Percentiles rank a stretch among this genome's conserved stretches.
Conservation (phyloP, 2,888 invertebrate genomes). For the Dysmachus trigonus region DNA sequence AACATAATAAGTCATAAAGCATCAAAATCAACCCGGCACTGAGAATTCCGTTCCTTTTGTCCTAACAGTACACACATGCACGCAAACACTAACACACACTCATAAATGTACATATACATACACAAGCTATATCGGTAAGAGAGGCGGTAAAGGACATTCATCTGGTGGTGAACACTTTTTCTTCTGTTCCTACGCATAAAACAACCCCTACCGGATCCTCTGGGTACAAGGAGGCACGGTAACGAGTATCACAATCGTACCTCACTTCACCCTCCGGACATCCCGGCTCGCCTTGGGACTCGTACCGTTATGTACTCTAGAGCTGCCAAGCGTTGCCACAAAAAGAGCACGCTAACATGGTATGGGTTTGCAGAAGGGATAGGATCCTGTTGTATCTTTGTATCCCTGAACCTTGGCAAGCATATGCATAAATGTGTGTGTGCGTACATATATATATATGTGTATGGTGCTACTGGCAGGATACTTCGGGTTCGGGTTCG, state of each 20-base stretch:
- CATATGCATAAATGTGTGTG: neutral
- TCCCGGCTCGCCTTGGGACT: neutral
- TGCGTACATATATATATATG: neutral
- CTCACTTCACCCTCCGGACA: conserved; percentile 22
- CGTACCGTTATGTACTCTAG: neutral
- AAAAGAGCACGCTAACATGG: conserved; percentile 18
- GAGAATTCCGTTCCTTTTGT: conserved; percentile 41
- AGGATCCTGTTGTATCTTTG: neutral
- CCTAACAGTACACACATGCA: neutral
- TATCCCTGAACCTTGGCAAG: neutral
- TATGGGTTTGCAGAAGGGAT: conserved; percentile 17
- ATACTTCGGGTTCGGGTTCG: neutral
- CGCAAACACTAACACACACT: neutral
- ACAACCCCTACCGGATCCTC: conserved; percentile 15
- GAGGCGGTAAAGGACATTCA: conserved; percentile 38
- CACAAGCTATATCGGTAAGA: neutral
- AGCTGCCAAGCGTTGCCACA: conserved; percentile 23
- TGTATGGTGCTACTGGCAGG: neutral
- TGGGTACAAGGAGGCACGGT: conserved; percentile 15
- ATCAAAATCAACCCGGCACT: conserved; percentile 44
- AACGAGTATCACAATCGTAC: conserved; percentile 28
- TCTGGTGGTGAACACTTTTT: conserved; percentile 42
- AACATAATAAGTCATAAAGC: conserved; percentile 48
- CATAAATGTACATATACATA: neutral
- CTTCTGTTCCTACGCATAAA: conserved; percentile 47